Conservation (phyloP, 2,797 vertebrate species). For the Melanotaenia pygmaea region DNA sequence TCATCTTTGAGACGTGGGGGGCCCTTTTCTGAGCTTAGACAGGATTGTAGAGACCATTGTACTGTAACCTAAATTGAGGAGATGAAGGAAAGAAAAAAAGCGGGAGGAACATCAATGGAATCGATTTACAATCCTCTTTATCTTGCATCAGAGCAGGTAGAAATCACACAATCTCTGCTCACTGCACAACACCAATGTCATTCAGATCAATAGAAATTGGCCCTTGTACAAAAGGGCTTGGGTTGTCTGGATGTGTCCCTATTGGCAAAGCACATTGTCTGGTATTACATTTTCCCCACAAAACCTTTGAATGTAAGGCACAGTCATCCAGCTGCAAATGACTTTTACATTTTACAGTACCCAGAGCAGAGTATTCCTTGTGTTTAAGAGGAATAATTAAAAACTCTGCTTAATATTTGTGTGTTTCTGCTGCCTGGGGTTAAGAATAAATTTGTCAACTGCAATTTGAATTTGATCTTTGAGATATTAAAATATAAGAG, state of each 20-base stretch:
- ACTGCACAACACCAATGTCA: slow-evolving; percentile 78
- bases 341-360: slow-evolving; percentile 67
- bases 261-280: slow-evolving; percentile 53
- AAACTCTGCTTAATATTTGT: slow-evolving; percentile 43
- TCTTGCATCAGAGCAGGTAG: slow-evolving; percentile 79
- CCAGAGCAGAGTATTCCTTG: slow-evolving; percentile 44
- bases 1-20: slow-evolving; percentile 63
- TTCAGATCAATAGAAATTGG: slow-evolving; percentile 82
- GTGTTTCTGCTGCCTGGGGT: slow-evolving; percentile 10
- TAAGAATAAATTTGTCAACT: slow-evolving; percentile 33
- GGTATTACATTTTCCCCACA: slow-evolving; percentile 67
- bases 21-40: slow-evolving; percentile 43
- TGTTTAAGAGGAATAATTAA: slow-evolving; percentile 51
- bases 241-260: slow-evolving; percentile 62
- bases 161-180: slow-evolving; percentile 80
- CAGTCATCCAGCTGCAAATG: slow-evolving; percentile 66
- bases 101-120: slow-evolving; percentile 75
- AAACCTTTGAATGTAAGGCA: slow-evolving; percentile 54
- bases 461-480: slow-evolving; percentile 35
- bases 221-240: slow-evolving; percentile 64
- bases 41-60: slow-evolving; percentile 72
- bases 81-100: slow-evolving; percentile 47
- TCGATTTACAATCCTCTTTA: slow-evolving; percentile 83
- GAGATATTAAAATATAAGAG: slow-evolving; percentile 36
- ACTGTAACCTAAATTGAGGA: slow-evolving; percentile 74